A percentile compares a stretch with the other conserved stretches of the same genome.
phyloP scores from a whole-genome alignment of 2,113 vertebrate genomes.

The Eubucco bourcierii region DNA sequence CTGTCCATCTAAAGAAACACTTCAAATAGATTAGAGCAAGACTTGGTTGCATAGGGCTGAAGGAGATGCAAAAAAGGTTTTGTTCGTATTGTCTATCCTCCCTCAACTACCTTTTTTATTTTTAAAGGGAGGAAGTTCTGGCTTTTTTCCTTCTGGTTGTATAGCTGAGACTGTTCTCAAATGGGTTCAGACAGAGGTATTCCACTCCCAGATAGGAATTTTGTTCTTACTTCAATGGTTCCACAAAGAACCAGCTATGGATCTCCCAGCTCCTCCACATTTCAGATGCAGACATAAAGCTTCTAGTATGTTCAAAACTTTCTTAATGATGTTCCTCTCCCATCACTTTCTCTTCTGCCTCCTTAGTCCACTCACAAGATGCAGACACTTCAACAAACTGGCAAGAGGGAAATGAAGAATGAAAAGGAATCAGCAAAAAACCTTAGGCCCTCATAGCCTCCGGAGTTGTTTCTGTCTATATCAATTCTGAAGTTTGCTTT shows the following conservation, averaged over 20 bases:
- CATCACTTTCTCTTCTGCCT: not conserved
- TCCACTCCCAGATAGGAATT: not conserved
- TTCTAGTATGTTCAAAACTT: not conserved
- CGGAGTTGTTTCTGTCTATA: not conserved
- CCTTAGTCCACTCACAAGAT: not conserved
- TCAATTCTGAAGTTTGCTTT: not conserved
- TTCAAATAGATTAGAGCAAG: not conserved
- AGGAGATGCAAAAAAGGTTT: not conserved
- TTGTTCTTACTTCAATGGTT: not conserved
- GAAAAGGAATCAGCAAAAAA: not conserved
- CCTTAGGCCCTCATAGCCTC: not conserved
- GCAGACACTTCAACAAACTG: not conserved
- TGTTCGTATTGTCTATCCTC: not conserved
- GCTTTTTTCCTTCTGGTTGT: not conserved
- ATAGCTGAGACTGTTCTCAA: not conserved
- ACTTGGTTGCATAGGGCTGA: not conserved
- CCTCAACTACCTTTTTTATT: not conserved
- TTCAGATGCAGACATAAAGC: not conserved
- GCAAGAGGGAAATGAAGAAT: not conserved
- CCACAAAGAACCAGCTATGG: not conserved
- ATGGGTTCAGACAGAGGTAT: too few species aligned
- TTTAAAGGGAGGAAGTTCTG: too few species aligned
- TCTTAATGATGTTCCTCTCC: not conserved
- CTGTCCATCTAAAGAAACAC: not conserved
- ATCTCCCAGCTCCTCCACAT: not conserved